Base-by-base conservation (phyloP, 2,113 vertebrate genomes). In the Sylvilagus bachmani region DNA sequence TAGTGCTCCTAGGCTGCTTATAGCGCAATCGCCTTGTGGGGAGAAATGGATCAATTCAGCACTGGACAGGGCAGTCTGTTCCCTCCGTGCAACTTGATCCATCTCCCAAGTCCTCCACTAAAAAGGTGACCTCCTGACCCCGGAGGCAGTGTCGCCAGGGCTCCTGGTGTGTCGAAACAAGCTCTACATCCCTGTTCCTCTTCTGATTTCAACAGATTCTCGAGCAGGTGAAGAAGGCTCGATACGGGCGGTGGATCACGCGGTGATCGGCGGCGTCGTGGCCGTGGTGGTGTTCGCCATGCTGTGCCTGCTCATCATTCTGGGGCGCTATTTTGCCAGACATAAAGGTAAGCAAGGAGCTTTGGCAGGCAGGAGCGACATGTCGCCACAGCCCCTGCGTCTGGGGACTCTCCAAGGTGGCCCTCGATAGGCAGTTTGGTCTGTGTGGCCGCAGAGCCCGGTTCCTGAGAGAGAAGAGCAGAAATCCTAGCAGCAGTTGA, bases 281-380 rank as follows among this genome's bases (percentile, higher is more conserved):
- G 99, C 99, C 0, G 99, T 99, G 97, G 99, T 99, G 89, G 99
- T 99, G 97, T 99, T 99, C 31, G 99, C 99, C 10, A 99, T 99
- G 99, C 99, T 99, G 93, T 99, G 99, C 96, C 99, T 99, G 95
- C 99, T 99, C 98, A 99, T 99, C 97, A 98, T 99, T 96, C 98
- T 99, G 97, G 99, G 99, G 95, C 99, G 99, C 97, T 99, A 99
- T 96, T 99, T 99, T 97, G 99, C 99, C 97, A 99, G 99, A 98
- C 99, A 99, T 99, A 99, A 99, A 99, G 99, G 99, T 99, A 99
- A 99, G 98, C 92, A 11, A 4, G 61, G 92, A 16, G 49, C 66
- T 87, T 29, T 36, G 78, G 83, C 89, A 71, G 93, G 58, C 88
- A 67, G 93, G 83, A 88, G 81, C 67, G 66, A 33, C 51, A 0